A percentile compares a stretch with the other conserved stretches of the same genome.
Conservation (phyloP, 2,113 vertebrate species). For the Plecotus auritus region DNA sequence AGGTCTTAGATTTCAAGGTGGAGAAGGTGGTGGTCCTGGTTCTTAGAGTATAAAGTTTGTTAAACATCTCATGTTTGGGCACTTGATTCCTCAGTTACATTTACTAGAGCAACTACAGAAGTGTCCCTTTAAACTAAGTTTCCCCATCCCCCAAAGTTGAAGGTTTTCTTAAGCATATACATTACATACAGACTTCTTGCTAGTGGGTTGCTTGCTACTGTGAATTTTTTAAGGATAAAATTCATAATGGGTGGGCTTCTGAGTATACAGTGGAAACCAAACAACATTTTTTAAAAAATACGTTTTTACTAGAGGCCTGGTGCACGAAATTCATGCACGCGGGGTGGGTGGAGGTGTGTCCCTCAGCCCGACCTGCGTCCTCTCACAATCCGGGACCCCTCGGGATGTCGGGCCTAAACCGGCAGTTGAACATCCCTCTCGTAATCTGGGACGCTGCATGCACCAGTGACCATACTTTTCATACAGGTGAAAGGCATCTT, state of each 20-base stretch:
- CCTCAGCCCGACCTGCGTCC: too few relatives aligned
- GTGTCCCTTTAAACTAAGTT: not conserved
- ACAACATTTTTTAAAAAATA: not conserved
- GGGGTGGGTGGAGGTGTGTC: too few relatives aligned
- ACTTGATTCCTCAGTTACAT: not conserved
- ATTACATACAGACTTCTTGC: not conserved
- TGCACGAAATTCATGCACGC: too few relatives aligned
- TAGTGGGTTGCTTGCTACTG: not conserved
- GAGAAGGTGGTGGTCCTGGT: not conserved
- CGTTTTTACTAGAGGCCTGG: too few relatives aligned
- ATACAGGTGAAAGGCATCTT: too few relatives aligned
- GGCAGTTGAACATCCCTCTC: too few relatives aligned
- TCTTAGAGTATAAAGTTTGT: not conserved
- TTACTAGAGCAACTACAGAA: not conserved
- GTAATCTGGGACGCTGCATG: too few relatives aligned
- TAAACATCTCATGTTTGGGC: not conserved
- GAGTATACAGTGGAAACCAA: not conserved
- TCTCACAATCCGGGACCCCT: too few relatives aligned
- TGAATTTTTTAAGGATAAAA: constrained; percentile 11
- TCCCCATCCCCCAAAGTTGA: not conserved
- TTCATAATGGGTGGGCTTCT: not conserved
- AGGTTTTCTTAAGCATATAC: not conserved
- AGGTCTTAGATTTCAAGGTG: constrained; percentile 2
- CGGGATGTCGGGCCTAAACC: too few relatives aligned
- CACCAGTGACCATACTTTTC: too few relatives aligned